Evolutionary conservation across 2,888 invertebrate genomes (phyloP).

Genomic region (Liodrosophila aerea): DNA sequence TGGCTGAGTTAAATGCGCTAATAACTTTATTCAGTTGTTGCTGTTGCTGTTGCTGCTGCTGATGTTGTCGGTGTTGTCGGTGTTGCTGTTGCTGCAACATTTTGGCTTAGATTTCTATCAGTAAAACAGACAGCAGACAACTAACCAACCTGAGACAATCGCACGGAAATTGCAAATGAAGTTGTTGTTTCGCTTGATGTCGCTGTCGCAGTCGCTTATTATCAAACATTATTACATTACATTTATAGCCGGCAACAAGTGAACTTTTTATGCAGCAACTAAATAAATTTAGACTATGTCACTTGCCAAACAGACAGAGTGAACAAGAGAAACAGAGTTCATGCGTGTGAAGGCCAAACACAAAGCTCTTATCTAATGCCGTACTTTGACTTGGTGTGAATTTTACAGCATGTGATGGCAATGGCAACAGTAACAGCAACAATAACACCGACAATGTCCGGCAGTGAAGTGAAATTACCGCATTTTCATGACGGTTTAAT

Average conservation of each 20-base stretch:
- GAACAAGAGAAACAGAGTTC: no score
- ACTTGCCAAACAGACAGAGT: no score
- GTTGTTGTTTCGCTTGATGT: conserved; percentile 56
- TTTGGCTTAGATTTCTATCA: conserved; percentile 70
- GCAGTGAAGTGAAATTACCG: conserved; percentile 39
- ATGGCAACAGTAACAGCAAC: conserved; percentile 22
- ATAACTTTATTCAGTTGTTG: conserved; percentile 74
- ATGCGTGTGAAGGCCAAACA: conserved; percentile 71
- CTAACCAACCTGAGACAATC: conserved; percentile 61
- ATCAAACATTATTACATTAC: conserved; percentile 59
- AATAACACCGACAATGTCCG: conserved; percentile 33
- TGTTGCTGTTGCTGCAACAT: conserved; percentile 66
- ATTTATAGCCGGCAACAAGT: conserved; percentile 43
- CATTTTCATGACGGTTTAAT: conserved; percentile 67
- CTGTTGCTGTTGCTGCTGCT: conserved; percentile 33
- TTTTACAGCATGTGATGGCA: conserved; percentile 27
- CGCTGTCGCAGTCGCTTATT: conserved; percentile 35
- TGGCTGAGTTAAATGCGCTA: conserved; percentile 75
- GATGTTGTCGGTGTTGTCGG: conserved; percentile 36
- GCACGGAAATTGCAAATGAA: conserved; percentile 74
- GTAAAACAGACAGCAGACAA: conserved; percentile 25
- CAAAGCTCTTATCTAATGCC: conserved; percentile 53
- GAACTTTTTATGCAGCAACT: conserved; percentile 49
- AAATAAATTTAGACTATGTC: conserved; percentile 44
- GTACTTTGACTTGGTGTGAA: conserved; percentile 34